These are phyloP conservation scores for Platynereis dumerilii DNA, from an alignment of 2,888 invertebrate species.

Conservation along the genomic window DNA sequence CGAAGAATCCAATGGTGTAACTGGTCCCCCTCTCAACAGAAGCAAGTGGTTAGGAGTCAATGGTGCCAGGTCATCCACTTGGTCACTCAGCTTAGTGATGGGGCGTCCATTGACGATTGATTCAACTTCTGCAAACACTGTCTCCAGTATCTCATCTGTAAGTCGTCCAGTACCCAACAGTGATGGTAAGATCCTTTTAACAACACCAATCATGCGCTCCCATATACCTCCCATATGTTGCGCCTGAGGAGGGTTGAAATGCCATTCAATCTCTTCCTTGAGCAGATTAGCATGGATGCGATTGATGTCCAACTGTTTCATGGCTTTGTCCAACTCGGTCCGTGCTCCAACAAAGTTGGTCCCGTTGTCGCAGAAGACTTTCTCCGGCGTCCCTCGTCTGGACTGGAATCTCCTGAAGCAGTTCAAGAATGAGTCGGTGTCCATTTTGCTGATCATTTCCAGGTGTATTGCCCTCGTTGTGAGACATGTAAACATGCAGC, in stretches of 20 bases:
- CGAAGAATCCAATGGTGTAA: slow-evolving; percentile 14
- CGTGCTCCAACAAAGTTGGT: slow-evolving; percentile 26
- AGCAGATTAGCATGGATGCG: no score
- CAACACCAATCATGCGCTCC: slow-evolving; percentile 43
- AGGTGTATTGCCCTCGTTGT: slow-evolving; percentile 8
- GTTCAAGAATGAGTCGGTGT: slow-evolving; percentile 17
- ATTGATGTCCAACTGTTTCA: no score
- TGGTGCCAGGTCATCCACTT: slow-evolving; percentile 16
- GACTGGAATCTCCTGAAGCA: slow-evolving; percentile 2
- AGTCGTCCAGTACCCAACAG: slow-evolving; percentile 22
- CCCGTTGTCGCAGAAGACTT: slow-evolving; percentile 9
- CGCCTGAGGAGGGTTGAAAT: slow-evolving; percentile 38
- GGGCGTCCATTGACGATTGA: slow-evolving; percentile 36
- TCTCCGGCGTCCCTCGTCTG: background rate
- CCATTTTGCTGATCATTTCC: slow-evolving; percentile 11
- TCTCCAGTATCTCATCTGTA: slow-evolving; percentile 33
- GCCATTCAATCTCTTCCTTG: slow-evolving; percentile 21
- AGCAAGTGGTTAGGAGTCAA: slow-evolving; percentile 26
- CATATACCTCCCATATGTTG: slow-evolving; percentile 44
- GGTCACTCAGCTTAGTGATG: slow-evolving; percentile 29
- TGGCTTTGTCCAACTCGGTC: slow-evolving; percentile 14
- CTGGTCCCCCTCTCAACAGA: slow-evolving; percentile 19
- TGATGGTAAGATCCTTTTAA: slow-evolving; percentile 34
- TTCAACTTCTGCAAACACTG: no score
- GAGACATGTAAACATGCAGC: slow-evolving; percentile 35